Base-by-base conservation (phyloP, 2,888 invertebrate species). In the Ectemnius continuus region DNA sequence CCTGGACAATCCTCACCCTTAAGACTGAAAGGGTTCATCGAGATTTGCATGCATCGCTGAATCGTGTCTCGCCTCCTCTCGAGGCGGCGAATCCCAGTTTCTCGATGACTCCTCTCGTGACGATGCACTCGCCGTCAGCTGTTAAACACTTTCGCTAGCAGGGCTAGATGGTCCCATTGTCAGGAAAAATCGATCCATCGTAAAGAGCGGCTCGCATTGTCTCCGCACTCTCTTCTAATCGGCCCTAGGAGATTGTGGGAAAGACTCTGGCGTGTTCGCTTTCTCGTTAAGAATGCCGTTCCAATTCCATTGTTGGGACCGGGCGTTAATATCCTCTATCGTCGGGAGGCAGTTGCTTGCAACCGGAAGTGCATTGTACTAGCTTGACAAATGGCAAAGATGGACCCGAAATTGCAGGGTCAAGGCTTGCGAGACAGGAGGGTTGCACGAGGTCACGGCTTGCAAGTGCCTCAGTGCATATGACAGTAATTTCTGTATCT, bases 361-460 rank as follows among this genome's bases (percentile, higher is more conserved):
- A 2, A 26, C 16, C 23, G 46, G 20, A n/a, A 18, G 6, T 14
- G 8, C 8, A n/a, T 64, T 47, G 61, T 47, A n/a, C n/a, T 67
- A 28, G 47, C 36, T 18, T 18, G 14, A 58, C 45, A 13, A 48
- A n/a, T 5, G 5, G 14, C 36, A 62, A 60, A 20, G 28, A 59
- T 28, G 63, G 48, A 28, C 11, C 11, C 13, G 56, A 4, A 57
- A 61, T 36, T 13, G 66, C 72, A 76, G 77, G 80, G 83, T 83
- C 83, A 81, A 78, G 84, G 80, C 71, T 57, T 56, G 69, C 62
- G 71, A 60, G 69, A 71, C 16, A 71, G 61, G 46, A 72, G 59
- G 61, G 74, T 79, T 77, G 64, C 45, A 69, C 68, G 74, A 76
- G 84, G 82, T 84, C 83, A 85, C 85, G 85, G 84, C 81, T 85